Evolutionary conservation across 2,888 invertebrate genomes (phyloP), one percentile per base, ranked within the genome.

Genomic region (Galerucella nymphaeae): DNA sequence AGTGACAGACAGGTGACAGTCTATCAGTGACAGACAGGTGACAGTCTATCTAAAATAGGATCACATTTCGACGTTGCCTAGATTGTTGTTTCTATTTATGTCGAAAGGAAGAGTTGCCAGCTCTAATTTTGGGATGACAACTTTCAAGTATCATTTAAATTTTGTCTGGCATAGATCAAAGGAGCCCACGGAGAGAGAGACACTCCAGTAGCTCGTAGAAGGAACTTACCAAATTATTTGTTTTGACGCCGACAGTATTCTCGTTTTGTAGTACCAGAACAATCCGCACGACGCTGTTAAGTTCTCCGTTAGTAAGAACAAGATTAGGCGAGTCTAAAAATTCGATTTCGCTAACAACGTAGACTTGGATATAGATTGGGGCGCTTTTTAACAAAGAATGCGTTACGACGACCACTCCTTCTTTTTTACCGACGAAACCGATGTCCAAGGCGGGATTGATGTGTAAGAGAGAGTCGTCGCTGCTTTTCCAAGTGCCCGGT

Each of bases 401-500:
- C 4, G 83, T 81, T 57, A 87, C 77, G 16, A 82, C 77, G 8
- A 84, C 84, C 18, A 81, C 78, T 20, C 84, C 85, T 42, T 82
- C 82, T 70, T 80, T 80, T 68, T 81, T 79, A 11, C 82, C 82
- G 16, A 86, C 87, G 53, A 84, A 81, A 6, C 84, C 88, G 23
- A 88, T 80, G 68, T 88, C 88, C 11, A 83, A 80, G 0, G 80
- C 77, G 1, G 83, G 76, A 75, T 86, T 82, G 10, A 87, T 78
- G 14, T 79, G 76, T 5, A 88, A 75, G n/a, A 86, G 72, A 45
- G 78, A 80, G 9, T 77, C 74, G 72, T 87, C 85, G 62, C 85
- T 85, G 9, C 85, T 81, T 14, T 80, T 80, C 88, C 89, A 88
- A 13, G 67, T 73, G 18, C 85, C 87, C 10, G 77, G 76, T 3